A percentile compares a stretch with the other conserved stretches of the same genome.
Conservation (phyloP, 2,113 vertebrate species). For the Arvicanthis niloticus region DNA sequence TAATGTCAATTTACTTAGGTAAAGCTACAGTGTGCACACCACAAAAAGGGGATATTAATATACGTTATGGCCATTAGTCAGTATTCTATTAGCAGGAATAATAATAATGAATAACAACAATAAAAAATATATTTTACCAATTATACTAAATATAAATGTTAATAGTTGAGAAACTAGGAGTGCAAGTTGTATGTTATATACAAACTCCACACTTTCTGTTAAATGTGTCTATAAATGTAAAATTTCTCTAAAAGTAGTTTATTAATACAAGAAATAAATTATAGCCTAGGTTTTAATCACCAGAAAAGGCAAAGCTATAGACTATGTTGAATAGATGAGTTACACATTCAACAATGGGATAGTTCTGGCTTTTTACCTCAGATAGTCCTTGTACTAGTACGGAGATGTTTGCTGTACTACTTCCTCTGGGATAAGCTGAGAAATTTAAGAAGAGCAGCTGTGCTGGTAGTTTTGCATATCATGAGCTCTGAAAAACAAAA, state of each 20-base stretch:
- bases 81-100: background rate
- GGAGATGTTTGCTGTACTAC: background rate
- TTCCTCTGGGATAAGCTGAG: background rate
- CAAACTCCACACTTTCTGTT: background rate
- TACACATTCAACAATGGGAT: background rate
- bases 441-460: background rate
- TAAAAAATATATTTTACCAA: background rate
- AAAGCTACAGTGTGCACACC: background rate
- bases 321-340: background rate
- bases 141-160: background rate
- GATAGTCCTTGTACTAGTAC: background rate
- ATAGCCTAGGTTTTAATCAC: background rate
- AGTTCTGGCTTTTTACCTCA: background rate
- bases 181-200: background rate
- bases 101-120: background rate
- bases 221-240: background rate
- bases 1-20: background rate
- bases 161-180: background rate
- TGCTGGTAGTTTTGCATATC: background rate
- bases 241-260: background rate
- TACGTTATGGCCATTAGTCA: background rate
- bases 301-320: background rate
- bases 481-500: slow-evolving; percentile 25
- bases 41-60: background rate
- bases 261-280: background rate